Base-by-base conservation (phyloP, 2,888 invertebrate genomes). In the Eupsilia transversa region DNA sequence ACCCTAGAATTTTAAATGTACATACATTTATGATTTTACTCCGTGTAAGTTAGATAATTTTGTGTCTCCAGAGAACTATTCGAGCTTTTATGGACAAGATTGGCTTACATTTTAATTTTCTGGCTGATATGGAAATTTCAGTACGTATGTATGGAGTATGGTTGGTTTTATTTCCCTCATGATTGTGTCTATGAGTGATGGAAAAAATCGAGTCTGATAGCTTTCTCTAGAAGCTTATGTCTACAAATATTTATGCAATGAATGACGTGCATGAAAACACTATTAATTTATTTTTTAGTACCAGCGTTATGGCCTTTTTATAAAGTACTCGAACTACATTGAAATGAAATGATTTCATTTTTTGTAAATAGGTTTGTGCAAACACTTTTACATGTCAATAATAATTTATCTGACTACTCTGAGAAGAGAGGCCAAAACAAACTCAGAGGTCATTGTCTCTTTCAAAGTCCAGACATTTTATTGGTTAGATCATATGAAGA, bases 11-110 rank as follows among this genome's bases (percentile, higher is more conserved):
- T 74, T 84, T 43, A 80, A 74, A 76, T 57, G 59, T 56, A 67
- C 70, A 73, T 76, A 81, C 76, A 84, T 84, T 70, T 81, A 76
- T 76, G 67, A 82, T 82, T 84, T 72, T 60, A 69, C 66, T 69
- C 56, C 30, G 38, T 57, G 60, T 72, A 80, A 80, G 63, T 81
- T 84, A 76, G 63, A 81, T 81, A 76, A 82, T 84, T 72, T 76
- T 10, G n/a, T 20, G 66, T 81, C 85, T 76, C 85, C 7, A 30
- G 82, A 59, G 85, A 49, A 72, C 72, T 60, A 70, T 84, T 27
- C 59, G 0, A 12, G 69, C 43, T 73, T 84, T 72, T 67, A 84
- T 82, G 64, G 56, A 27, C 38, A 30, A 30, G 66, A 71, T 41
- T 67, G 60, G 67, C 33, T 72, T 38, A 75, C n/a, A 72, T 75